These are phyloP conservation scores for Pantherophis guttatus DNA, from an alignment of 2,113 vertebrate species.

Conservation along the genomic window DNA sequence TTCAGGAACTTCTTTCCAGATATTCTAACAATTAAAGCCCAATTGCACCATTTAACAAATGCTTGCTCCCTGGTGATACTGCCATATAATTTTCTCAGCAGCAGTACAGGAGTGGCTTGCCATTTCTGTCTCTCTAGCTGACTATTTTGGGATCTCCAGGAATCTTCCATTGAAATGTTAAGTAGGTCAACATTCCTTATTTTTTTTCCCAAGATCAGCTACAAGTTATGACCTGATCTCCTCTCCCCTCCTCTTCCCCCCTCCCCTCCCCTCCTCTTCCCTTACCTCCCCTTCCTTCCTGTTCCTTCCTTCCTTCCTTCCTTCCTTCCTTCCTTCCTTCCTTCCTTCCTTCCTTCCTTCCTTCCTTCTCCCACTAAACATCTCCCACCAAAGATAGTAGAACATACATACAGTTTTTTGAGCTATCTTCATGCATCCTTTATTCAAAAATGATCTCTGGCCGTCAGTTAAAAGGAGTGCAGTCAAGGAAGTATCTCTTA, in stretches of 20 bases:
- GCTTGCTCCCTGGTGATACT: neutral
- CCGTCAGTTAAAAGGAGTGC: neutral
- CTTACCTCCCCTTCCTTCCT: neutral
- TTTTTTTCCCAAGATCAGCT: neutral
- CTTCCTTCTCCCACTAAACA: neutral
- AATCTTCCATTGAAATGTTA: neutral
- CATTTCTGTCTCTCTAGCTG: neutral
- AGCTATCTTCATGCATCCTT: neutral
- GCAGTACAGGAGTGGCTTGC: neutral
- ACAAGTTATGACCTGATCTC: neutral
- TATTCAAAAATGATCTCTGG: neutral
- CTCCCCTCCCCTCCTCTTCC: too few relatives aligned
- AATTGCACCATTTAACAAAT: neutral
- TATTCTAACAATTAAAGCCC: neutral
- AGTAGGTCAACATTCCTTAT: neutral
- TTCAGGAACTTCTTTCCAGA: neutral
- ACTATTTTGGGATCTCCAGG: neutral
- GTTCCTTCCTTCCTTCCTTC: too few relatives aligned
- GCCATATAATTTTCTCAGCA: neutral
- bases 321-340: too few relatives aligned
- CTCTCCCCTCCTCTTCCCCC: too few relatives aligned
- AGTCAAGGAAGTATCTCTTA: neutral
- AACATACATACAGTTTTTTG: neutral
- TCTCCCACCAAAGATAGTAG: too few relatives aligned
- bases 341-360: too few relatives aligned